Evolutionary conservation across 2,888 invertebrate genomes (phyloP), one percentile per base, ranked within the genome.

Genomic region (Xanthorhoe designata): DNA sequence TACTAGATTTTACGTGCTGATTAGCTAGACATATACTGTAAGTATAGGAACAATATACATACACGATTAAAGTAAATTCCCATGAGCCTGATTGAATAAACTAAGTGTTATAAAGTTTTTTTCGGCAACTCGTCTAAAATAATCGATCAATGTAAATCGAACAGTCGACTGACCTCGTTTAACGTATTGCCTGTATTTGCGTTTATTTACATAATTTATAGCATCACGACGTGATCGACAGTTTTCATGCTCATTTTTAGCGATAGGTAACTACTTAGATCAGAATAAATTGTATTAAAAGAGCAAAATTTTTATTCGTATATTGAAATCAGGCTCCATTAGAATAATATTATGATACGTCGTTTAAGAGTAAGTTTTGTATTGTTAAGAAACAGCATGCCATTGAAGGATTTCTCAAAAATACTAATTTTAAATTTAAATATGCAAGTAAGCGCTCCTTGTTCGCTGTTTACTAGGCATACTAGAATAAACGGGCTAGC

Each of bases 171-270:
- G 51, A n/a, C 45, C 56, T 47, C 45, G 56, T 56, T 56, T 35
- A 55, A 56, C 45, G 45, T 56, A 56, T 55, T 24, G 24, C 38
- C 55, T 45, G 56, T 47, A 47, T 57, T 57, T 57, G 47, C 56
- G 45, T 57, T 57, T 57, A 47, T 57, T 57, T 47, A 57, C 56
- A 57, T 57, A 47, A 47, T 47, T 57, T 57, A 57, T 47, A 57
- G 15, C 56, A 57, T 57, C 13, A 57, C 45, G 45, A 57, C 45
- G 45, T 57, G 56, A 57, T 29, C 47, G 56, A 17, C 56, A 47
- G 29, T 47, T 47, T 47, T 42, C 38, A 42, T 47, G 47, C 47
- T 29, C 7, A 47, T 6, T 47, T 47, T 47, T 42, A 13, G 13
- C 38, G 13, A 42, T 42, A 42, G n/a, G n/a, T n/a, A n/a, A n/a